Evolutionary conservation across 2,888 invertebrate genomes (phyloP).

Genomic region (Cataglyphis altisquamis): DNA sequence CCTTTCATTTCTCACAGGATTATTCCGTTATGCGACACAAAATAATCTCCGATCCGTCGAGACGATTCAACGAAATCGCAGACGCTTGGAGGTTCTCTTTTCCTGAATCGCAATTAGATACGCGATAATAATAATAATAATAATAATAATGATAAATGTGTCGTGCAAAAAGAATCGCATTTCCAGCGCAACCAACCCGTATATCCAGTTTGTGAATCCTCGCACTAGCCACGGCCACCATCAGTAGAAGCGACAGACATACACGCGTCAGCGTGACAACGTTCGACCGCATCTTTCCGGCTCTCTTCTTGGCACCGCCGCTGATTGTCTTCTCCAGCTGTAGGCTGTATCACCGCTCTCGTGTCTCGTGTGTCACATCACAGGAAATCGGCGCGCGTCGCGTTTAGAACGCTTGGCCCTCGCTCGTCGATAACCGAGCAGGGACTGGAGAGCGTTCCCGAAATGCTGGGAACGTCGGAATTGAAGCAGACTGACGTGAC

Average conservation of each 20-base stretch:
- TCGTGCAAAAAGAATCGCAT: background rate
- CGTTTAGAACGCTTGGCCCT: slow-evolving; percentile 25
- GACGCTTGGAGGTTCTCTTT: background rate
- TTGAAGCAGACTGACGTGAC: slow-evolving; percentile 40
- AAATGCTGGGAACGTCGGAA: slow-evolving; percentile 28
- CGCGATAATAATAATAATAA: background rate
- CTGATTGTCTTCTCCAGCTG: slow-evolving; percentile 43
- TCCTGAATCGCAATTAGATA: background rate
- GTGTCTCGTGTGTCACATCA: slow-evolving; percentile 70
- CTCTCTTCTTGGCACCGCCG: slow-evolving; percentile 73
- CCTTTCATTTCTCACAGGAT: background rate
- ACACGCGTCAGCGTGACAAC: slow-evolving; percentile 41
- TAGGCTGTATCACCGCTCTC: slow-evolving; percentile 14
- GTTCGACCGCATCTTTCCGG: slow-evolving; percentile 9
- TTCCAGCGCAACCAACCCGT: slow-evolving; percentile 86
- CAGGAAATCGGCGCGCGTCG: slow-evolving; percentile 56
- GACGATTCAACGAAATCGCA: background rate
- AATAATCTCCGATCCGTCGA: background rate
- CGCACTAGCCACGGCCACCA: slow-evolving; percentile 75
- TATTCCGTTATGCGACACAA: background rate
- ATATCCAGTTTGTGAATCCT: slow-evolving; percentile 89
- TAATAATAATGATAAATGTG: background rate
- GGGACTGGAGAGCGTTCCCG: slow-evolving; percentile 68
- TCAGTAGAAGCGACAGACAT: slow-evolving; percentile 71
- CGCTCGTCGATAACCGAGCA: slow-evolving; percentile 76